phyloP scores from a whole-genome alignment of 2,113 vertebrate species.

The Malurus cyaneus region DNA sequence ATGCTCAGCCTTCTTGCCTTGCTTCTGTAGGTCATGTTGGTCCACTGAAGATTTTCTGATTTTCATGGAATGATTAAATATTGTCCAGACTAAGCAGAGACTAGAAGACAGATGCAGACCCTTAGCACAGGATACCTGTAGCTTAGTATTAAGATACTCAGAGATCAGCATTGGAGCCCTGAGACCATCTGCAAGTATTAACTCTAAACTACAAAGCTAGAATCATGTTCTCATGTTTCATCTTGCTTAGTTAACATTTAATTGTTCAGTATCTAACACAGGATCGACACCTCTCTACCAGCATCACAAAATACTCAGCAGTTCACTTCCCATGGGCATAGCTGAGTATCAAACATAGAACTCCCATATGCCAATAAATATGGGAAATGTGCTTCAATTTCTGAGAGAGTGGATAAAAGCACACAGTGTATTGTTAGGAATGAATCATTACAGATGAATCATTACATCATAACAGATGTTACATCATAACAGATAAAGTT shows the following conservation, averaged over 20 bases:
- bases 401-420: not conserved
- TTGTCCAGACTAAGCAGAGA: not conserved
- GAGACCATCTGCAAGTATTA: not conserved
- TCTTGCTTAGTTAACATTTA: not conserved
- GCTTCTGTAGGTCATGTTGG: not conserved
- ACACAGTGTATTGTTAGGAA: not conserved
- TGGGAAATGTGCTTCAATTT: not conserved
- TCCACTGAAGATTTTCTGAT: not conserved
- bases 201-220: not conserved
- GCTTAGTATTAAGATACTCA: not conserved
- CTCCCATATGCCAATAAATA: not conserved
- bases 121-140: not conserved
- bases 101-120: not conserved
- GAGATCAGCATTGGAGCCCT: not conserved
- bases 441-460: not conserved
- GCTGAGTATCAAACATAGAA: not conserved
- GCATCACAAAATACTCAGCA: not conserved
- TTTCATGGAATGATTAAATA: not conserved
- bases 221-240: not conserved
- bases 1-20: not conserved
- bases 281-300: not conserved
- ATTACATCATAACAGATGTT: not conserved
- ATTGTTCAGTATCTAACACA: not conserved
- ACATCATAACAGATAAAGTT: not conserved
- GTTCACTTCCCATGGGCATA: not conserved